A percentile compares a stretch with the other conserved stretches of the same genome.
Evolutionary conservation across 1,140 invertebrate genomes (phyloP).

Genomic region (Augochlora pura): DNA sequence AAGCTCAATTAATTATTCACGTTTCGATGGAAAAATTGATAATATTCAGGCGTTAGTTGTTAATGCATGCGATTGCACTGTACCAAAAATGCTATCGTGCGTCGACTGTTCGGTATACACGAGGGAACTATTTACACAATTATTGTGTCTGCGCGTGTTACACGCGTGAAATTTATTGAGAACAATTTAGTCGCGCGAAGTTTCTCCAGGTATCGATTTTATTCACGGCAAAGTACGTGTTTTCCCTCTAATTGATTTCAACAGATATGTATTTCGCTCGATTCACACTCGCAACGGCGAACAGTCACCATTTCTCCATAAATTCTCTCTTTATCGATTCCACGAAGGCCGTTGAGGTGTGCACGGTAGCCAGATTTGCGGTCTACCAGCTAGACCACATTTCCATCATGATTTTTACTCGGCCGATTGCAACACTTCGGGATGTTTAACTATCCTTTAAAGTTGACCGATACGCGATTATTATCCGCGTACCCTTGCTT

Average conservation of each 20-base stretch:
- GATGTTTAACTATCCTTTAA: slow-evolving; percentile 64
- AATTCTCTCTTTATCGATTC: slow-evolving; percentile 59
- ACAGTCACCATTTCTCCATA: slow-evolving; percentile 34
- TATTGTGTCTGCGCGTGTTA: too few species aligned
- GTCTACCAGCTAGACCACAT: slow-evolving; percentile 54
- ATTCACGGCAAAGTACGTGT: background rate
- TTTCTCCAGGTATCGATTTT: too few species aligned
- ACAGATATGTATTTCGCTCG: slow-evolving; percentile 43
- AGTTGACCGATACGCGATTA: slow-evolving; percentile 32
- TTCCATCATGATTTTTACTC: slow-evolving; percentile 62
- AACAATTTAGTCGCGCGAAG: too few species aligned
- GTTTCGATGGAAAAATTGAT: too few species aligned
- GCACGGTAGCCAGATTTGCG: slow-evolving; percentile 61
- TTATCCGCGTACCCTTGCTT: slow-evolving; percentile 30
- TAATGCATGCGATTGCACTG: too few species aligned
- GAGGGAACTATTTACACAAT: too few species aligned
- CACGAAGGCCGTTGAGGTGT: slow-evolving; percentile 52
- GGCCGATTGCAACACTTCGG: slow-evolving; percentile 53
- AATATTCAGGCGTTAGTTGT: too few species aligned
- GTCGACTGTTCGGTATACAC: too few species aligned
- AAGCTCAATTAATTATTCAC: too few species aligned
- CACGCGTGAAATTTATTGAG: too few species aligned
- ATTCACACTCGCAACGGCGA: slow-evolving; percentile 40
- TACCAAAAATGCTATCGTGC: too few species aligned
- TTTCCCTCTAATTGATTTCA: slow-evolving; percentile 36